phyloP scores from a whole-genome alignment of 2,113 vertebrate genomes.

The Cinclus cinclus region DNA sequence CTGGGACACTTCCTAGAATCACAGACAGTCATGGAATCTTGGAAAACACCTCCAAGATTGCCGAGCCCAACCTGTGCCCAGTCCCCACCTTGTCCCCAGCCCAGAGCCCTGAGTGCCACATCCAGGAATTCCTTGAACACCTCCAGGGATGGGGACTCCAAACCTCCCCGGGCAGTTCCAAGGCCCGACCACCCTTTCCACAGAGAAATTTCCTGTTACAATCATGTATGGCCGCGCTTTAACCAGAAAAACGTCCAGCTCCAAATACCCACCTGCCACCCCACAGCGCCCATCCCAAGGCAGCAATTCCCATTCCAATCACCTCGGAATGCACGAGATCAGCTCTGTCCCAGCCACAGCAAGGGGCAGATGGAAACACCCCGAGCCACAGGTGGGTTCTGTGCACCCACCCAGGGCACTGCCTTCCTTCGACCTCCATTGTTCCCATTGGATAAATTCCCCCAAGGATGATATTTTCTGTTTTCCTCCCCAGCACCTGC shows the following conservation, averaged over 20 bases:
- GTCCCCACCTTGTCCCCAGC: not conserved
- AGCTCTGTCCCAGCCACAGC: fast-evolving
- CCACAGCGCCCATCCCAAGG: fast-evolving
- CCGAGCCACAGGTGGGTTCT: not conserved
- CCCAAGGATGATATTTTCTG: not conserved
- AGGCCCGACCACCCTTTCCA: not conserved
- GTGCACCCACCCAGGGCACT: not conserved
- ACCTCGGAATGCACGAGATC: fast-evolving
- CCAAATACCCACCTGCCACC: fast-evolving
- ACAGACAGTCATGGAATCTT: not conserved
- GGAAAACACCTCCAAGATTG: not conserved
- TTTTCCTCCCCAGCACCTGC: not conserved
- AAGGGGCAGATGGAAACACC: fast-evolving
- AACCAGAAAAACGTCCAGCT: not conserved
- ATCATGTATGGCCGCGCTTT: fast-evolving
- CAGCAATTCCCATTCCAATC: fast-evolving
- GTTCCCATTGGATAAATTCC: not conserved
- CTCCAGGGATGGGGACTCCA: not conserved
- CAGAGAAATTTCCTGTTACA: not conserved
- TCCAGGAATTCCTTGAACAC: not conserved
- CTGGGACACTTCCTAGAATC: not conserved
- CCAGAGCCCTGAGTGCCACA: not conserved
- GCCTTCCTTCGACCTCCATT: not conserved
- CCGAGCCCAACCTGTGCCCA: not conserved
- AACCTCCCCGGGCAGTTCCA: not conserved